Conservation (phyloP, 2,797 vertebrate species). For the Babyrousa celebensis region DNA sequence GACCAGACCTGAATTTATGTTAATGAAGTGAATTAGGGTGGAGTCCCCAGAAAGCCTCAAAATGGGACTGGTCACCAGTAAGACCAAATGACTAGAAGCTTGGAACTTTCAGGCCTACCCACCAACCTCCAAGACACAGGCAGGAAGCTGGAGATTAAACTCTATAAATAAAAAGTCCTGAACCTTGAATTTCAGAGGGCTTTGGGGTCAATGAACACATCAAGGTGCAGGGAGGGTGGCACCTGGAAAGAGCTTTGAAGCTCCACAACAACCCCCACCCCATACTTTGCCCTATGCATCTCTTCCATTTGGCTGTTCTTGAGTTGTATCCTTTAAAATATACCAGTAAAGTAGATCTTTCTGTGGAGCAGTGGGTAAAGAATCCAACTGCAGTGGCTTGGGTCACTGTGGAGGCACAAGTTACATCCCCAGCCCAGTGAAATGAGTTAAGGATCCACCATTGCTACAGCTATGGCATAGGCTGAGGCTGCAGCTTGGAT, state of each 20-base stretch:
- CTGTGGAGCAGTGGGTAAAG: too few relatives aligned
- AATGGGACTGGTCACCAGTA: not conserved
- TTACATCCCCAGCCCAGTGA: too few relatives aligned
- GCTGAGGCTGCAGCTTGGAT: too few relatives aligned
- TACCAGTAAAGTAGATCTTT: not conserved
- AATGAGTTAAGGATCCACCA: too few relatives aligned
- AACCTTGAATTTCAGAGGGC: not conserved
- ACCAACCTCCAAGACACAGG: not conserved
- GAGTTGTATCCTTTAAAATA: constrained; percentile 39
- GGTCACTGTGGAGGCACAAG: too few relatives aligned
- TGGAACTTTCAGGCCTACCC: not conserved
- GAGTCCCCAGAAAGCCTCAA: not conserved
- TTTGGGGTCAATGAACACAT: not conserved
- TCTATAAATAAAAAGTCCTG: not conserved
- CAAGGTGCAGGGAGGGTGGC: not conserved
- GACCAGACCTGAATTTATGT: not conserved
- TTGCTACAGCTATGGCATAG: too few relatives aligned
- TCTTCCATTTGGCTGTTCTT: not conserved
- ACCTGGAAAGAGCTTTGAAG: not conserved
- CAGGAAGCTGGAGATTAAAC: not conserved
- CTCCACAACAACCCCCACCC: too few relatives aligned
- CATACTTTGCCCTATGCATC: not conserved
- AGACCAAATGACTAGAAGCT: not conserved
- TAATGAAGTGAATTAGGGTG: not conserved
- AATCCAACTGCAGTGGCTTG: too few relatives aligned